Conservation (phyloP, 2,113 vertebrate genomes). For the Telmatochromis sp. region DNA sequence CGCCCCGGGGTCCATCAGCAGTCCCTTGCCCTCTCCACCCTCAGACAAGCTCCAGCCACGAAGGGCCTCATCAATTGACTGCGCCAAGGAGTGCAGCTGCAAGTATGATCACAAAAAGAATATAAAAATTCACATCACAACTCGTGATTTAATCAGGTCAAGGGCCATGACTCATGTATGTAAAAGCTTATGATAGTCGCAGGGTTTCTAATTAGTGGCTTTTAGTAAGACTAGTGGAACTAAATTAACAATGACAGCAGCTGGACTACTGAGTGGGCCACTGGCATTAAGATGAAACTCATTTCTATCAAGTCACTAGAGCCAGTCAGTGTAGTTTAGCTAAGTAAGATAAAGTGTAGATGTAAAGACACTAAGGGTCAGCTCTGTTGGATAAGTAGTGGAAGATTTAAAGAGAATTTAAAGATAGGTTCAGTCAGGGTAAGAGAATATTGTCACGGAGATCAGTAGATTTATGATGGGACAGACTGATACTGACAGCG, state of each 20-base stretch:
- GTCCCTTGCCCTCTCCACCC: constrained; percentile 66
- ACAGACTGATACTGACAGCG: not conserved
- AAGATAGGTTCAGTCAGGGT: not conserved
- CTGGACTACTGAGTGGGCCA: not conserved
- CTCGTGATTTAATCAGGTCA: not conserved
- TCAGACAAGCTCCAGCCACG: constrained; percentile 90
- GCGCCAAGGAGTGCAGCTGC: constrained; percentile 93
- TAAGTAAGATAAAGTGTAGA: not conserved
- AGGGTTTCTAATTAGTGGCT: not conserved
- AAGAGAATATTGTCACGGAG: not conserved
- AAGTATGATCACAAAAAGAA: not conserved
- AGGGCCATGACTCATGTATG: not conserved
- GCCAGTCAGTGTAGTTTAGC: not conserved
- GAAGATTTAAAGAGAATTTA: not conserved
- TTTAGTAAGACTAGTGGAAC: not conserved
- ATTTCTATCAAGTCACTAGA: not conserved
- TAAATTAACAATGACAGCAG: not conserved
- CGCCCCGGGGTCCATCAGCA: constrained; percentile 63
- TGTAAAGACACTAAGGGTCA: not conserved
- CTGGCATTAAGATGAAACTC: not conserved
- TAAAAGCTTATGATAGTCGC: not conserved
- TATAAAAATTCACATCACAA: not conserved
- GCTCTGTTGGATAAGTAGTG: not conserved
- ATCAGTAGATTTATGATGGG: not conserved
- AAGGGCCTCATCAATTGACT: constrained; percentile 95